Percentiles rank a stretch among this genome's conserved stretches.
phyloP scores from a whole-genome alignment of 1,140 invertebrate genomes.

The Nasonia giraulti region DNA sequence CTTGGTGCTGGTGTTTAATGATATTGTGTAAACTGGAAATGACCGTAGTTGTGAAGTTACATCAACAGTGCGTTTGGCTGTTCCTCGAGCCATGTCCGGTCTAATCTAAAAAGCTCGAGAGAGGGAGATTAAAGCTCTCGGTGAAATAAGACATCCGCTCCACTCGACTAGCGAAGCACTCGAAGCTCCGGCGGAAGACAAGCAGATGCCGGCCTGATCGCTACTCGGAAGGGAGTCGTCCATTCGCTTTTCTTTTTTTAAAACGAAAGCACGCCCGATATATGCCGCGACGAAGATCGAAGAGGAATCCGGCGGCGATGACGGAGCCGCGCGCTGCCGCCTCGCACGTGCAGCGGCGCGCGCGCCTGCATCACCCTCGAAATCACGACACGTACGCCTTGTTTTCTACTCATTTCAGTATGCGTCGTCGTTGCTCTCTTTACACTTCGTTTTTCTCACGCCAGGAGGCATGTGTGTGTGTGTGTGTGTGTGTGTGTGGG shows the following conservation, averaged over 20 bases:
- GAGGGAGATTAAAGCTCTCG: too few relatives aligned
- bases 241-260: background rate
- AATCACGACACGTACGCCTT: background rate
- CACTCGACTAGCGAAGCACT: too few relatives aligned
- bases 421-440: background rate
- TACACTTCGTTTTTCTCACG: background rate
- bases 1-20: too few relatives aligned
- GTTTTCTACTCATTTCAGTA: background rate
- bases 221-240: background rate
- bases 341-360: slow-evolving; percentile 7
- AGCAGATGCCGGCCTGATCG: too few relatives aligned
- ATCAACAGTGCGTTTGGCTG: too few relatives aligned
- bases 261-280: background rate
- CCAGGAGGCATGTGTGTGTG: background rate
- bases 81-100: too few relatives aligned
- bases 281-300: slow-evolving; percentile 2
- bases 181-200: too few relatives aligned
- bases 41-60: too few relatives aligned
- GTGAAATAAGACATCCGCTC: too few relatives aligned
- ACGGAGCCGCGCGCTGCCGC: slow-evolving; percentile 6
- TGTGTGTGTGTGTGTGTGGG: too few relatives aligned
- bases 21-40: too few relatives aligned
- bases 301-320: background rate
- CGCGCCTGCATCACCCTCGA: slow-evolving; percentile 4
- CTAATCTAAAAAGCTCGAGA: too few relatives aligned